These are phyloP conservation scores for Oreotrochilus melanogaster DNA, from an alignment of 2,113 vertebrate genomes.

Conservation along the genomic window DNA sequence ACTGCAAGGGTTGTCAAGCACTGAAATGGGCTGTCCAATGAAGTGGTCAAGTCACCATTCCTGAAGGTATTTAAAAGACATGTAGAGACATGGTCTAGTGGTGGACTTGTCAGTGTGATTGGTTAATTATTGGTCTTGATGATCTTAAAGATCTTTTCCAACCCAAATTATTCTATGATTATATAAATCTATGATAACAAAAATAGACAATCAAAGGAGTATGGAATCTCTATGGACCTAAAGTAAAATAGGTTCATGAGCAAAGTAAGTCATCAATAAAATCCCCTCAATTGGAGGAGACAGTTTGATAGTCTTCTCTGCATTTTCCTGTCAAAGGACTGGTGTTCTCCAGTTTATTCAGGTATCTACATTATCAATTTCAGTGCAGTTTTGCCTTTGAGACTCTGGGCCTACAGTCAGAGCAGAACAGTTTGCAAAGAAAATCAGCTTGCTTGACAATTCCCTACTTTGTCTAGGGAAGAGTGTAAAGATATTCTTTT, in stretches of 20 bases:
- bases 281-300: neutral
- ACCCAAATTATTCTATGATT: too few relatives aligned
- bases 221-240: neutral
- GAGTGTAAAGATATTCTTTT: conserved; percentile 56
- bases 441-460: conserved; percentile 3
- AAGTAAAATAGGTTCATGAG: neutral
- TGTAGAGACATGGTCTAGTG: too few relatives aligned
- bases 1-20: too few relatives aligned
- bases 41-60: too few relatives aligned
- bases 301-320: neutral
- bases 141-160: too few relatives aligned
- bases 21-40: too few relatives aligned
- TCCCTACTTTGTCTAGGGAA: conserved; percentile 15
- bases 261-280: neutral
- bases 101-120: too few relatives aligned
- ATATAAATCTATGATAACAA: neutral
- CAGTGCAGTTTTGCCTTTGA: neutral
- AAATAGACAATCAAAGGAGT: neutral
- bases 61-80: too few relatives aligned
- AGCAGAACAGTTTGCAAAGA: neutral
- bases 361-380: neutral
- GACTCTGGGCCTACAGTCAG: neutral
- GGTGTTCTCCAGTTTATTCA: neutral
- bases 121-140: too few relatives aligned
- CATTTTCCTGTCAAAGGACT: neutral